Conservation (phyloP, 1,140 invertebrate genomes). For the Drosophila saltans region DNA sequence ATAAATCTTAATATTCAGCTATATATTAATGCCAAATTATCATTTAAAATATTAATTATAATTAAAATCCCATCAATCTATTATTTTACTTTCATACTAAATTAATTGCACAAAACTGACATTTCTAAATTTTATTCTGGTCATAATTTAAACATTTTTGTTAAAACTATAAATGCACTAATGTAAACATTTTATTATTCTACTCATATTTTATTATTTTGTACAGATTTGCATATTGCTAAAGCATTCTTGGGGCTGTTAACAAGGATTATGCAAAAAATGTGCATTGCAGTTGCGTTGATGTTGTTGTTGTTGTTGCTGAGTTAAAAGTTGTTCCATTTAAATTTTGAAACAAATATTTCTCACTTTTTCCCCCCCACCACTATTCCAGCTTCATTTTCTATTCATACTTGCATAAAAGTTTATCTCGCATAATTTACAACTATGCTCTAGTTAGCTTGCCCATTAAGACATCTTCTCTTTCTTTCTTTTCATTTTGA, state of each 20-base stretch:
- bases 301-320: neutral
- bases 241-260: neutral
- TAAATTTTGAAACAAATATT: constrained; percentile 2
- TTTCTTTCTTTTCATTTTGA: constrained; percentile 34
- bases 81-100: too few relatives aligned
- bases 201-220: neutral
- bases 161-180: neutral
- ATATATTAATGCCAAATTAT: too few relatives aligned
- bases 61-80: too few relatives aligned
- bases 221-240: neutral
- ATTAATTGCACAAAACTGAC: too few relatives aligned
- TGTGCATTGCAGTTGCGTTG: neutral
- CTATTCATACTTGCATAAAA: constrained; percentile 26
- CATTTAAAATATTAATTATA: too few relatives aligned
- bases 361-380: neutral
- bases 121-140: too few relatives aligned
- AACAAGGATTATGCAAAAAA: neutral
- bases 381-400: neutral
- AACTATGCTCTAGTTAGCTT: constrained; percentile 54
- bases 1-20: too few relatives aligned
- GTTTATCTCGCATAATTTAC: constrained; percentile 66
- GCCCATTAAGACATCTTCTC: constrained; percentile 51
- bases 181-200: neutral
- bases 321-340: neutral
- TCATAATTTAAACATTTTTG: too few relatives aligned